These are phyloP conservation scores for Solea senegalensis DNA, from an alignment of 2,113 vertebrate species.

Conservation along the genomic window DNA sequence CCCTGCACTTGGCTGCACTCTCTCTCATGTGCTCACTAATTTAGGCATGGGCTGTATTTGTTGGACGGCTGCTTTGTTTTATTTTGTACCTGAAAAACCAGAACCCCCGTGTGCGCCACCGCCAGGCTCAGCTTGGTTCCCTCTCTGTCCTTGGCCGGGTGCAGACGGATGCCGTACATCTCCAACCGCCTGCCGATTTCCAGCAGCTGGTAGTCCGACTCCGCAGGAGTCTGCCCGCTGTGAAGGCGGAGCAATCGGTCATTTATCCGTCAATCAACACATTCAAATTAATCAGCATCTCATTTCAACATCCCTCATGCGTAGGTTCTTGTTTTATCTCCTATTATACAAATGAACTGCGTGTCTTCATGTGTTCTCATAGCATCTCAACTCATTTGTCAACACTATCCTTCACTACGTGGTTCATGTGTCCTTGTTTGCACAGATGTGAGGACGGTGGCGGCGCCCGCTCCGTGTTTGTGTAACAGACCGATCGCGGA, in stretches of 20 bases:
- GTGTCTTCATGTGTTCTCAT: neutral
- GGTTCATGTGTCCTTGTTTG: neutral
- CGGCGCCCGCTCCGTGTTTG: neutral
- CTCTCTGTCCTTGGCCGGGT: conserved; percentile 94
- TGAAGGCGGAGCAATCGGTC: conserved; percentile 1
- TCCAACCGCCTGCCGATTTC: conserved; percentile 93
- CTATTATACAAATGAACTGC: neutral
- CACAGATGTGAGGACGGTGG: neutral
- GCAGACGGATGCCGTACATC: conserved; percentile 92
- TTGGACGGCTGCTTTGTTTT: neutral
- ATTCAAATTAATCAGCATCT: neutral
- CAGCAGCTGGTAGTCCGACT: conserved; percentile 93
- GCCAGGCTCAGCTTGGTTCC: conserved; percentile 93
- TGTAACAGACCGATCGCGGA: neutral
- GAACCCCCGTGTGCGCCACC: conserved; percentile 92
- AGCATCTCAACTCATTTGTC: neutral
- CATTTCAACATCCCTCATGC: neutral
- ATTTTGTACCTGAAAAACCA: conserved; percentile 91
- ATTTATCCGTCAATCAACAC: neutral
- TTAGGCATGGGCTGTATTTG: too few relatives aligned
- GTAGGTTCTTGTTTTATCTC: neutral
- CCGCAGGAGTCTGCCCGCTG: conserved; percentile 94
- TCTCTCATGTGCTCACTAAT: too few relatives aligned
- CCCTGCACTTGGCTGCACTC: too few relatives aligned
- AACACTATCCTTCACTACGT: neutral